These are phyloP conservation scores for Rhynchomys soricoides DNA, from an alignment of 2,113 vertebrate genomes.

Conservation along the genomic window DNA sequence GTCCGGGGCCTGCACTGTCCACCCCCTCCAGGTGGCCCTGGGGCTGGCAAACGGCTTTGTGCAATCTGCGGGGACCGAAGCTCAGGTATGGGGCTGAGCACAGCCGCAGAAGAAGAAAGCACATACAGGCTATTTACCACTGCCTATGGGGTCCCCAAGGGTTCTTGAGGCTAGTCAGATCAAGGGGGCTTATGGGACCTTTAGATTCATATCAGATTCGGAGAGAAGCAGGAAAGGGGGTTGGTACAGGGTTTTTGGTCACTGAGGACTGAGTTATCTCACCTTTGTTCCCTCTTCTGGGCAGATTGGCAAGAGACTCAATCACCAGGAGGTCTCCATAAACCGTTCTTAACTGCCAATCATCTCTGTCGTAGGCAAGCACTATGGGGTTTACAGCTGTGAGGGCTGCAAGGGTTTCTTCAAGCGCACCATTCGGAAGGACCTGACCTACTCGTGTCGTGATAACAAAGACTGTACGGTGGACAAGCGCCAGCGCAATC, in stretches of 20 bases:
- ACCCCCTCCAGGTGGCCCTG: constrained; percentile 88
- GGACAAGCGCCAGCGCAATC: constrained; percentile 95
- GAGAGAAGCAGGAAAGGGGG: background rate
- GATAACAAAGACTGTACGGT: constrained; percentile 95
- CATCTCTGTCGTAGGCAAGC: constrained; percentile 87
- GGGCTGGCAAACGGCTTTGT: constrained; percentile 91
- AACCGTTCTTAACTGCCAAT: background rate
- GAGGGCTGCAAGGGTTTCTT: constrained; percentile 97
- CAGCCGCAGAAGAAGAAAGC: background rate
- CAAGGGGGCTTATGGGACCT: background rate
- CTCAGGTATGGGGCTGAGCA: constrained; percentile 87
- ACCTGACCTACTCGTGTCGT: constrained; percentile 94
- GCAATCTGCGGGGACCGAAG: constrained; percentile 95
- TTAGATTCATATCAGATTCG: background rate
- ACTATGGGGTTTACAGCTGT: constrained; percentile 96
- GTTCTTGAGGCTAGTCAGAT: background rate
- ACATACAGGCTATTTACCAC: background rate
- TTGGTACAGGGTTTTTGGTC: background rate
- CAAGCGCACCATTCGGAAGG: constrained; percentile 95
- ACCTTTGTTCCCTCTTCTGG: background rate
- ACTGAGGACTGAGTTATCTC: background rate
- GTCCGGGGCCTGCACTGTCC: constrained; percentile 89
- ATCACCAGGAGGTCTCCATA: background rate
- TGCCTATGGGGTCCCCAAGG: background rate
- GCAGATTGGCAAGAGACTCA: background rate